Evolutionary conservation across 2,888 invertebrate species (phyloP), one percentile per base, ranked within the genome.

Genomic region (Ischnus inquisitorius): DNA sequence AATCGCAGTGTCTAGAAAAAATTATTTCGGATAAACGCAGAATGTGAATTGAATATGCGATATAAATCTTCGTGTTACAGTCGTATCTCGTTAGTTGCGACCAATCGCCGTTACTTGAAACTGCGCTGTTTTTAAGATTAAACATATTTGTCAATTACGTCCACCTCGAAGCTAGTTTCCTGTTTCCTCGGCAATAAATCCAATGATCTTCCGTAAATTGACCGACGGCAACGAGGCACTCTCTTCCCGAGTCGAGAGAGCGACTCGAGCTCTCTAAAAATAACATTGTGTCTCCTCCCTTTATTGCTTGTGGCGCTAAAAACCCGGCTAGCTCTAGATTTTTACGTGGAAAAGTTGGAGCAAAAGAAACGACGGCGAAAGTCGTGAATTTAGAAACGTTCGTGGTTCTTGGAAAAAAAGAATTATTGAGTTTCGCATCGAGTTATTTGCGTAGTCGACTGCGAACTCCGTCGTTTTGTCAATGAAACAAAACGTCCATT

Each of bases 171-270:
- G 64, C 34, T 76, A 69, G 16, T 14, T 14, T 76, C 57, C 65
- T 12, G 51, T 54, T 68, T 48, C 46, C 60, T 10, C 69, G 81
- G 43, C 64, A 76, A 76, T 81, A 71, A 81, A 81, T 81, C 81
- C 54, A 54, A 81, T 76, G 81, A 81, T 54, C 22, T 77, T 60
- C 60, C 48, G 28, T 76, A 64, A 64, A 69, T 81, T 76, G 69
- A 64, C 69, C 64, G 43, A 75, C 64, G 68, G 51, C 48, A 76
- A 10, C 64, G 74, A 81, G 64, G 72, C 79, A 72, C 72, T 65
- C 76, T 67, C 68, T 68, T 12, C 5, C 60, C 67, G 48, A 51
- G 51, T 48, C 64, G 75, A 39, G 43, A 76, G 64, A 74, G 22
- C 62, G 46, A 46, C 46, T 48, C 65, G 34, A 34, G 34, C 34